Evolutionary conservation across 2,797 vertebrate genomes (phyloP), one percentile per base, ranked within the genome.

Genomic region (Gorsachius magnificus): DNA sequence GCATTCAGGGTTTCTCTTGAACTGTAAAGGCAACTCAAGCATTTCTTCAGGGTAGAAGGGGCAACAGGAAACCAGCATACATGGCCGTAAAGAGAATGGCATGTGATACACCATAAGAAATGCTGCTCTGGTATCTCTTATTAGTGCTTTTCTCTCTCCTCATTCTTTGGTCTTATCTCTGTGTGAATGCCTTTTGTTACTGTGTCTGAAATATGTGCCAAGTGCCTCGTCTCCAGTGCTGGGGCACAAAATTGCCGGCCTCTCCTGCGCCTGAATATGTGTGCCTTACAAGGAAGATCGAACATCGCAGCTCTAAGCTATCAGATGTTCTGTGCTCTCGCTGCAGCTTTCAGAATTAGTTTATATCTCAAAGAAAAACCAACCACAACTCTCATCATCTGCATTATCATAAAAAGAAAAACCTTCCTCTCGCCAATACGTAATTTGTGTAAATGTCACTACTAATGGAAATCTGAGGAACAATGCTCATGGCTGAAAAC

Each of bases 371-470:
- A 51, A 80, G 72, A 68, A 66, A 87, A 91, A 78, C 22, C 51
- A 88, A 5, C 60, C 28, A 12, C 0, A 0, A 63, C 4, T 1
- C 54, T 89, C 56, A 11, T 35, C 28, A 50, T 38, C 51, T 38
- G 58, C 38, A 22, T 77, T 38, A 54, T 38, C 43, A 79, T 29
- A 11, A 84, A 38, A 66, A 36, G 24, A 48, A 76, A 74, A 35
- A 5, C 3, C n/a, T 75, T 64, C 24, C 16, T 51, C 45, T 77
- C 79, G 83, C 72, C 53, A 22, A 2, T 36, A n/a, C 0, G 0
- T 70, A 13, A 65, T 31, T 70, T 54, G 15, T 43, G 18, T 48
- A 74, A 79, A 35, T 38, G 45, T 25, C 38, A 26, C 43, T 74
- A 3, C n/a, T 70, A 45, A 64, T 24, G 45, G 19, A 48, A 93